Base-by-base conservation (phyloP, 2,113 vertebrate species). In the Gorilla gorilla region DNA sequence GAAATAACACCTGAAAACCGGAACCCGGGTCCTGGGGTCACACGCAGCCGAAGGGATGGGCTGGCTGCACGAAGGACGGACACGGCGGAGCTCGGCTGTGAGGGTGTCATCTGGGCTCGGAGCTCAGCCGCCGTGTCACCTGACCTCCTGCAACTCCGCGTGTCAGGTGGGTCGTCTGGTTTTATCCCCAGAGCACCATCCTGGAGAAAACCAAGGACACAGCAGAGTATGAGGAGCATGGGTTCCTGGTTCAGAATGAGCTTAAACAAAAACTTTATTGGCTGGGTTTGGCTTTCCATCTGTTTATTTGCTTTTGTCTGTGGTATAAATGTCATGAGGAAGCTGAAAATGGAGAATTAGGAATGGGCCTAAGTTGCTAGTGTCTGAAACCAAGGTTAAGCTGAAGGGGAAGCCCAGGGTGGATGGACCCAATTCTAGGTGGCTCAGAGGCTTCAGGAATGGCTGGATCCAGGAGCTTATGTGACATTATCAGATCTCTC, bases 11-110 rank as follows among this genome's bases (percentile, higher is more conserved):
- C n/a, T 38, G 8, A 72, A 38, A n/a, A 72, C 35, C 8, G 0
- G n/a, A 72, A 38, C 38, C 38, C 0, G 22, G 38, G 38, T 40
- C 72, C 22, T 1, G 22, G 72, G 38, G 18, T 17, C n/a, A 38
- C 68, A 18, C 1, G 5, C 4, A 3, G 22, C 72, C 2, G 2
- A n/a, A 23, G 38, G 72, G 22, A 11, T 7, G 1, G 72, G 10
- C 72, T 18, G 35, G 68, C 1, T 70, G 35, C 0, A 0, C 35
- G 35, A 20, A 70, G 35, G 68, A 35, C 3, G 0, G 68, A 4
- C 0, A 3, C 66, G 1, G 0, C 10, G 2, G 72, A 40, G 72
- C 38, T 22, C 2, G 0, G 70, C 22, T 12, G 10, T 20, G 38
- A 40, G 72, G 72, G 38, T 11, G 0, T 23, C 20, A 22, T 40